Evolutionary conservation across 2,888 invertebrate species (phyloP).

Genomic region (Melipona beecheii): DNA sequence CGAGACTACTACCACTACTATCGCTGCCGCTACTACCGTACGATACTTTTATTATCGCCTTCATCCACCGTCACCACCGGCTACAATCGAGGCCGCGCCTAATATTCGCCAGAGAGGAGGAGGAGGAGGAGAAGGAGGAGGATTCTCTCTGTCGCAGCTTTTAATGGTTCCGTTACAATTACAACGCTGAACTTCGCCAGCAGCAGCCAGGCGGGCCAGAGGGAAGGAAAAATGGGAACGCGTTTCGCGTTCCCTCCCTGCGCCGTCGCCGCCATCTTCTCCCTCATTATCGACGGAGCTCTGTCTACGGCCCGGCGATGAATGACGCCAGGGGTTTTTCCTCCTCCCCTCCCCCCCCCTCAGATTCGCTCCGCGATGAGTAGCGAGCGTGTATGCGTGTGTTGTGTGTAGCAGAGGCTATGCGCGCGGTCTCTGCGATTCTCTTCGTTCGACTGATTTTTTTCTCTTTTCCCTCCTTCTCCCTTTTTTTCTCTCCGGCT

Average conservation of each 20-base stretch:
- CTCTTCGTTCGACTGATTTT: constrained; percentile 33
- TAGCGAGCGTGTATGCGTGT: background rate
- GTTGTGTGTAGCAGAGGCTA: background rate
- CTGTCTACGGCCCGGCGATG: constrained; percentile 47
- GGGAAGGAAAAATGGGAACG: constrained; percentile 50
- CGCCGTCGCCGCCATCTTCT: constrained; percentile 21
- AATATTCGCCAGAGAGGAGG: constrained; percentile 42
- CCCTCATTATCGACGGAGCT: constrained; percentile 72
- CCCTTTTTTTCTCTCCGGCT: constrained; percentile 23
- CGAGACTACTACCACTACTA: constrained; percentile 44
- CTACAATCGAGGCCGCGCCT: constrained; percentile 40
- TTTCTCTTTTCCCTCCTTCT: too few species aligned
- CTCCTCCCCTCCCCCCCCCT: too few species aligned
- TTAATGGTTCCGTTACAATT: constrained; percentile 59
- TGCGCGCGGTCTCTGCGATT: constrained; percentile 12
- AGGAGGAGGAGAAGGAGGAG: background rate
- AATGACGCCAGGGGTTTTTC: constrained; percentile 52
- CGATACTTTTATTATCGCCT: constrained; percentile 48
- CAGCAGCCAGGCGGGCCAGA: constrained; percentile 1
- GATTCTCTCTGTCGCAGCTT: constrained; percentile 39
- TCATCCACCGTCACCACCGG: background rate
- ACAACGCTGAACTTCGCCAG: constrained; percentile 45
- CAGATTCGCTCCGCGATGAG: constrained; percentile 31
- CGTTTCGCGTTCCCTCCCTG: background rate
- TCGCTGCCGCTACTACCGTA: constrained; percentile 34